Base-by-base conservation (phyloP, 1,140 invertebrate species). In the Scaptomyza pallida region DNA sequence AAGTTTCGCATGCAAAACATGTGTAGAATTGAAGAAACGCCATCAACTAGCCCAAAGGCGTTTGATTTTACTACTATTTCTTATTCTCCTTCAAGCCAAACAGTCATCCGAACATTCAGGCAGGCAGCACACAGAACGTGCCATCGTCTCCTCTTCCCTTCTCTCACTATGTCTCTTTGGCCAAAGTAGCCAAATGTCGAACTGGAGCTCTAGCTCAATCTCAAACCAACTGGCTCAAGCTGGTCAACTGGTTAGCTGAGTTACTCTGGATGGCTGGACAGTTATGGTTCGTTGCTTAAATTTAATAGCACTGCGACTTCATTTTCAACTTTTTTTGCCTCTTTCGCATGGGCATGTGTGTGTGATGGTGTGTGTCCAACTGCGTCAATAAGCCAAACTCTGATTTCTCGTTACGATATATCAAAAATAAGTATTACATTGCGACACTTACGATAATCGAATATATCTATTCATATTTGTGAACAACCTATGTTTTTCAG, bases 1-100 rank as follows among this genome's bases (percentile, higher is more conserved):
- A 47, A 78, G 79, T 83, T 82, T 82, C 45, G 71, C 78, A 82
- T 82, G 78, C 78, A 82, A 82, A 82, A 83, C 78, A 82, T 83
- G 79, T 82, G 78, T 82, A 75, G 68, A 82, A 82, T 71, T 83
- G 78, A 82, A 70, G 69, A 63, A 63, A 63, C 50, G 45, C 62
- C 55, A 81, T 77, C 74, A 71, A 72, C 78, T 65, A 52, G 50
- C 51, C 52, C 44, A 43, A 56, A 56, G 40, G 40, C 54, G 17
- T 56, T 60, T 45, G 43, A 26, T 43, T 55, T 19, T 45, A 9
- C 26, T 45, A 9, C 26, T 30, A 55, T 63, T 55, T 55, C 51
- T 45, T 55, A 55, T 55, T 45, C 43, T 35, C 17, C 19, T 13
- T 19, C 5, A 16, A 15, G 26, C 26, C 23, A 26, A 26, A 26